Percentiles rank a stretch among this genome's conserved stretches.
Evolutionary conservation across 2,888 invertebrate genomes (phyloP).

Genomic region (Melitaea athalia): DNA sequence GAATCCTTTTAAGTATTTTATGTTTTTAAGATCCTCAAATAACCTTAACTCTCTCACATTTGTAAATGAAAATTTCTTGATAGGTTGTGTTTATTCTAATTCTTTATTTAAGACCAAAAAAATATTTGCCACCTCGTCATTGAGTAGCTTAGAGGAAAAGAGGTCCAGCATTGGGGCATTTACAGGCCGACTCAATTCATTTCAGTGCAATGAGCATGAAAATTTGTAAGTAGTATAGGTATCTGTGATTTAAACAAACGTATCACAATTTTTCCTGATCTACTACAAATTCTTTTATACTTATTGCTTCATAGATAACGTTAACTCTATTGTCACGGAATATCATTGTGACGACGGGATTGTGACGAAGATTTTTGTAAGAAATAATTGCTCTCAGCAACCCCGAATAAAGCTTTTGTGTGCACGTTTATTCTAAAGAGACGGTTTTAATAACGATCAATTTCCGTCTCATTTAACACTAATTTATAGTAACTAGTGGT

Average conservation of each 20-base stretch:
- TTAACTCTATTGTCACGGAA: slow-evolving; percentile 32
- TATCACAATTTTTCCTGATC: slow-evolving; percentile 20
- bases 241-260: not conserved
- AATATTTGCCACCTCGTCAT: too few relatives aligned
- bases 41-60: too few relatives aligned
- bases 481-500: not conserved
- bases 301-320: slow-evolving; percentile 24
- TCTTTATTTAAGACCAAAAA: too few relatives aligned
- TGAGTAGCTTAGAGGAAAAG: too few relatives aligned
- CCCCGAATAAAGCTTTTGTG: slow-evolving; percentile 4
- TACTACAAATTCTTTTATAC: slow-evolving; percentile 23
- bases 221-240: not conserved
- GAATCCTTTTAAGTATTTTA: not conserved
- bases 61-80: too few relatives aligned
- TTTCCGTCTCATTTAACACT: not conserved
- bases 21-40: too few relatives aligned
- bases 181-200: not conserved
- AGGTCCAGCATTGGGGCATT: too few relatives aligned
- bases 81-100: too few relatives aligned
- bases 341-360: slow-evolving; percentile 32
- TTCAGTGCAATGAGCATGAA: too few relatives aligned
- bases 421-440: slow-evolving; percentile 6
- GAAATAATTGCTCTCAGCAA: slow-evolving; percentile 4
- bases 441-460: slow-evolving; percentile 1
- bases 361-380: slow-evolving; percentile 7